Conservation (phyloP, 2,797 vertebrate genomes). For the Margarornis squamiger region DNA sequence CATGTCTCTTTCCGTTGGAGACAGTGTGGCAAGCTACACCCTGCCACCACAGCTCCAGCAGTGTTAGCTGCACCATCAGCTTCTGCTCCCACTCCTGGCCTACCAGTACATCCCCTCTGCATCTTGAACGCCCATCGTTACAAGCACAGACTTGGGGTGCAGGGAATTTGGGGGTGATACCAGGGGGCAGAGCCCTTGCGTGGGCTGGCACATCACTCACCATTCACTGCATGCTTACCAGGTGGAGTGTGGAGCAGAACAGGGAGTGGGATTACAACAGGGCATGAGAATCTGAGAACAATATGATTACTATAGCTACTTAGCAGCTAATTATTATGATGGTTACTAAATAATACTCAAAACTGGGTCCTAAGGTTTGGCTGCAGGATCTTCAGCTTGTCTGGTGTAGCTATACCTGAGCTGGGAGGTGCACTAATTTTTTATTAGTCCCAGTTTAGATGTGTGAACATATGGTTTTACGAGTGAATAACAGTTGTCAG, state of each 20-base stretch:
- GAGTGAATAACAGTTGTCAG: neutral
- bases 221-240: rapidly evolving
- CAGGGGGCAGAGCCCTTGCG: neutral
- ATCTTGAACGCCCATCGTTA: neutral
- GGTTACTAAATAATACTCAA: neutral
- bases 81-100: neutral
- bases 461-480: neutral
- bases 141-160: neutral
- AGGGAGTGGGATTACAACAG: rapidly evolving
- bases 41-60: neutral
- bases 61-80: neutral
- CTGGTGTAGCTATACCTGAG: neutral
- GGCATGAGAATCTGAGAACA: neutral
- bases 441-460: neutral
- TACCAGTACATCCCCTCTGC: rapidly evolving
- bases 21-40: rapidly evolving
- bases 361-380: neutral
- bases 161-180: neutral
- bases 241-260: rapidly evolving
- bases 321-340: neutral
- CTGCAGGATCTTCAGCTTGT: neutral
- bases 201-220: rapidly evolving
- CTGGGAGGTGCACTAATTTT: neutral
- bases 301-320: neutral
- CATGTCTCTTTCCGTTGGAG: neutral